phyloP scores from a whole-genome alignment of 2,888 invertebrate species.

The Lasioglossum pauxillum region DNA sequence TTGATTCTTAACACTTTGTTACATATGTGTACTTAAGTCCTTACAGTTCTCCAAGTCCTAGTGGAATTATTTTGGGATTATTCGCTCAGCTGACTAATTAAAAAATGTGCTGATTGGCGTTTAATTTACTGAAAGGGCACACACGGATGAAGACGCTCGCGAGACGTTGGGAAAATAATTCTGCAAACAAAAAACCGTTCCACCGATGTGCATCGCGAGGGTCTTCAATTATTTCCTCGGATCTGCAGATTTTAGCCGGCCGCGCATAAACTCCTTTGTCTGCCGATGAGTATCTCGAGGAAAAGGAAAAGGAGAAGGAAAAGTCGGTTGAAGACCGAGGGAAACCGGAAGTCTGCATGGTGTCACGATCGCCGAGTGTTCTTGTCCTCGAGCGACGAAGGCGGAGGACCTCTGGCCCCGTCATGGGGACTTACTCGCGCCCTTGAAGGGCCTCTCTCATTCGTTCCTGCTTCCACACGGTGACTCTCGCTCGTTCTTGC shows the following conservation, averaged over 20 bases:
- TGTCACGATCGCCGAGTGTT: slow-evolving; percentile 69
- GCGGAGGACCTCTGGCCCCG: slow-evolving; percentile 45
- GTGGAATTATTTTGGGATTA: no score
- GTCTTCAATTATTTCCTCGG: neutral
- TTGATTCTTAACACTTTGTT: no score
- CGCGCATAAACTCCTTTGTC: neutral
- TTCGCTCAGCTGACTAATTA: no score
- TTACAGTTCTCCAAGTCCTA: no score
- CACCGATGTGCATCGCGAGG: neutral
- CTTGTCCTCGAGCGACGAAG: slow-evolving; percentile 12
- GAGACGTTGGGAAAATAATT: neutral
- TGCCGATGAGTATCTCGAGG: slow-evolving; percentile 73
- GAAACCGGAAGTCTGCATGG: slow-evolving; percentile 76
- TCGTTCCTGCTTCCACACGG: neutral
- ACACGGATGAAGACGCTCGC: neutral
- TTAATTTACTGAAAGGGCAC: no score
- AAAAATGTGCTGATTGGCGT: no score
- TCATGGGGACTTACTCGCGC: slow-evolving; percentile 63
- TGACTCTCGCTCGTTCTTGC: neutral
- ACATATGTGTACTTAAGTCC: no score
- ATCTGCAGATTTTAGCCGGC: neutral
- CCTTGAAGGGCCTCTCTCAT: slow-evolving; percentile 55
- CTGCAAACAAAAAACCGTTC: neutral
- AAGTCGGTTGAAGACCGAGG: slow-evolving; percentile 68
- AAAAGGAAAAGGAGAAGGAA: slow-evolving; percentile 67